A percentile compares a stretch with the other conserved stretches of the same genome.
These are phyloP conservation scores for Tridacna crocea DNA, from an alignment of 2,888 invertebrate genomes.

Conservation along the genomic window DNA sequence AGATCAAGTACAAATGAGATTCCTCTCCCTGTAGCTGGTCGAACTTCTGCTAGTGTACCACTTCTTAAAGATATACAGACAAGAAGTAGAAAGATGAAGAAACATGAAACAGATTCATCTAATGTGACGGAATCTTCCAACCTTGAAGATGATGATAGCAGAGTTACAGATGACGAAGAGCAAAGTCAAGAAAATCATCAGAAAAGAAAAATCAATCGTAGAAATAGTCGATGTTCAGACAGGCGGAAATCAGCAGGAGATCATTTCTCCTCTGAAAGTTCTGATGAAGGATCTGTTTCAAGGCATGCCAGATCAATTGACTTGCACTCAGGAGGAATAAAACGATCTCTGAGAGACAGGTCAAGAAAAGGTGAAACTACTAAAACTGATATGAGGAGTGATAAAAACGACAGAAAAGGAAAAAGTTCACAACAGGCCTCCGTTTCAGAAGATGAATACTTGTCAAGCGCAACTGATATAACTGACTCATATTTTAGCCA, in stretches of 20 bases:
- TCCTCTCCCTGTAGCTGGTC: not conserved
- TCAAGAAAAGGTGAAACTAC: not conserved
- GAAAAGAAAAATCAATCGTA: slow-evolving; percentile 30
- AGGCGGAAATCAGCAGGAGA: slow-evolving; percentile 5
- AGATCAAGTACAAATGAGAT: slow-evolving; percentile 44
- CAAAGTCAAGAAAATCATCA: not conserved
- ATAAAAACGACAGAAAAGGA: not conserved
- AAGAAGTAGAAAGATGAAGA: slow-evolving; percentile 30
- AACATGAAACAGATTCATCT: slow-evolving; percentile 38
- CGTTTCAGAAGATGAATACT: slow-evolving; percentile 16
- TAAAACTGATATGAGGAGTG: not conserved
- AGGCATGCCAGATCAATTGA: slow-evolving; percentile 32
- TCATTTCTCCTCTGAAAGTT: slow-evolving; percentile 20
- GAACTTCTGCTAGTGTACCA: too few relatives aligned
- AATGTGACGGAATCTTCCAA: slow-evolving; percentile 35
- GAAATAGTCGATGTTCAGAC: slow-evolving; percentile 39
- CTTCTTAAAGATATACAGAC: not conserved
- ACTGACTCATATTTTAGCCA: not conserved
- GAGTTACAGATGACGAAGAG: slow-evolving; percentile 18
- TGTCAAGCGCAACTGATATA: slow-evolving; percentile 14
- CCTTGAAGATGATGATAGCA: slow-evolving; percentile 32
- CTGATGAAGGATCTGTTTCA: slow-evolving; percentile 29
- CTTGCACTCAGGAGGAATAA: not conserved
- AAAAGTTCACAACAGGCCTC: not conserved
- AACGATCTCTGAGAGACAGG: not conserved